A percentile compares a stretch with the other conserved stretches of the same genome.
Conservation (phyloP, 2,888 invertebrate genomes). For the Erebia palarica region DNA sequence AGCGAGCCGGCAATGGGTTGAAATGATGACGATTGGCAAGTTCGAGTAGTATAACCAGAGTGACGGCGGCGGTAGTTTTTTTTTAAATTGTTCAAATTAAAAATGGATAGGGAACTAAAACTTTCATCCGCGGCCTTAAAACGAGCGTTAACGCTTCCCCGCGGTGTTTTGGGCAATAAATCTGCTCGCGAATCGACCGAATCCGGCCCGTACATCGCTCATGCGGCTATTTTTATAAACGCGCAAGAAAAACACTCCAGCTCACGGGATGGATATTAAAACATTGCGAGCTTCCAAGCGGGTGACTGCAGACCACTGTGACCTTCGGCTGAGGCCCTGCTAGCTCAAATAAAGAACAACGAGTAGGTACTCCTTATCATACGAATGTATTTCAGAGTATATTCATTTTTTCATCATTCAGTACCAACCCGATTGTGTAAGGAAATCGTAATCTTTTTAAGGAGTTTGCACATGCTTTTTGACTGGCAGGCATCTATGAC, state of each 20-base stretch:
- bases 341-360: conserved; percentile 64
- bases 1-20: no score
- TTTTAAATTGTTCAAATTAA: conserved; percentile 67
- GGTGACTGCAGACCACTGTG: conserved; percentile 44
- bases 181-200: conserved; percentile 73
- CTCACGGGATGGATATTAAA: conserved; percentile 57
- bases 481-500: no score
- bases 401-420: no score
- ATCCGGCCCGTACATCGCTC: conserved; percentile 66
- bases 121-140: conserved; percentile 75
- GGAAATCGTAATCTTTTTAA: no score
- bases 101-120: conserved; percentile 70
- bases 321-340: conserved; percentile 59
- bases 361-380: conserved; percentile 24
- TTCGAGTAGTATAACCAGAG: conserved; percentile 25
- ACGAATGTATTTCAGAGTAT: no score
- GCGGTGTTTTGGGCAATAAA: conserved; percentile 71
- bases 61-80: conserved; percentile 46
- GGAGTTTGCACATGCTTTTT: no score
- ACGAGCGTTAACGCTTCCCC: conserved; percentile 66
- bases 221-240: conserved; percentile 69
- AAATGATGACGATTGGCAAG: not conserved
- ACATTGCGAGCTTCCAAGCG: conserved; percentile 51
- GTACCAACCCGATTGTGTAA: no score
- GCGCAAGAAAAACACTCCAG: conserved; percentile 63